Base-by-base conservation (phyloP, 2,888 invertebrate species). In the Limnephilus marmoratus region DNA sequence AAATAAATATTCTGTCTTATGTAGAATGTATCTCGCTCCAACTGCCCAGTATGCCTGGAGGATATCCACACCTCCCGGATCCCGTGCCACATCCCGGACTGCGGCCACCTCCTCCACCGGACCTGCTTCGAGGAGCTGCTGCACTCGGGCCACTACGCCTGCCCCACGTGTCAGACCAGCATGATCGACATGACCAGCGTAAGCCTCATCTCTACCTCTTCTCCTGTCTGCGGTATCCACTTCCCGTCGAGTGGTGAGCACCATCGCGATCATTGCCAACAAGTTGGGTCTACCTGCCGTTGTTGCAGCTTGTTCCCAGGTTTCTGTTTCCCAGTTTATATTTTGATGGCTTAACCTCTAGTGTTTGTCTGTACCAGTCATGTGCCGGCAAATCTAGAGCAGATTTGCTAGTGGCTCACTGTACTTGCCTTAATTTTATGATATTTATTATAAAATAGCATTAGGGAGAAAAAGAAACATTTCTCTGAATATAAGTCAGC, bases 41-140 rank as follows among this genome's bases (percentile, higher is more conserved):
- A 98, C 96, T 99, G 99, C 95, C 98, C 99, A 0, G 98, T 99
- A 80, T 99, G 99, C 94, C 95, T 98, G 93, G 98, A 99, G 94
- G 98, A 98, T 95, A 98, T 99, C 94, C 99, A 99, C 95, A 98
- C 98, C 24, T 98, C 98, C 13, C 97, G 98, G 93, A 98, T 98
- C 94, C 98, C 98, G 90, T 98, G 98, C 95, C 98, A 98, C 96
- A 98, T 99, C 95, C 98, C 98, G 11, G 97, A 97, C 95, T 99
- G 99, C 95, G 98, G 98, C 0, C 99, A 99, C 96, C 95, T 98
- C 94, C 96, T 99, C 94, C 99, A 99, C 95, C 97, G 98, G 94
- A 98, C 97, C 81, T 98, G 98, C 95, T 98, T 98, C 95, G 98
- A 98, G 94, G 97, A 98, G 95, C 95, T 98, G 94, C 95, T 98